Evolutionary conservation across 2,113 vertebrate species (phyloP), one percentile per base, ranked within the genome.

Genomic region (Otus sunia): DNA sequence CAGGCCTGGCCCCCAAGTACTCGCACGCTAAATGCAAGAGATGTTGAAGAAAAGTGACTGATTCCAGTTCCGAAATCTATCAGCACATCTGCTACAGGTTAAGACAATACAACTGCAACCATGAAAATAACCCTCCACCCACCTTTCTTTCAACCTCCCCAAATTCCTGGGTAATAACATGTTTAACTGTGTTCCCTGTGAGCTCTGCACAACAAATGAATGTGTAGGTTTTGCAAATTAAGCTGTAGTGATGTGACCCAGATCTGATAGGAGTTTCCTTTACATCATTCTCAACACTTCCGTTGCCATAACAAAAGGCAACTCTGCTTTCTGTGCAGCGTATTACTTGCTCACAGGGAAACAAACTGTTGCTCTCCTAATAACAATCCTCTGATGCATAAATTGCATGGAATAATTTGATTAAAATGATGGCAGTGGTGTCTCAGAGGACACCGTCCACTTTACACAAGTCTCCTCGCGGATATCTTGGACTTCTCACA

Each of bases 231-330:
- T 37, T 90, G 89, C 89, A 91, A 62, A 73, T 30, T 2, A 32
- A 62, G 84, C 86, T 4, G 55, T 3, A 13, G 62, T 67, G 87
- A 86, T 88, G 93, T 79, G 95, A 86, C 95, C 91, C 96, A 96
- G 95, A 86, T 76, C 95, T 80, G 94, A 96, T 62, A 95, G 95
- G 93, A 96, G 95, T 94, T 93, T 83, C 96, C 96, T 96, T 97
- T 21, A 95, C 97, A 94, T 97, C 97, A 97, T 39, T 45, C 95
- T 45, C 96, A 91, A 83, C 93, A 47, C 81, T 96, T 85, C 80
- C 9, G 94, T 97, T 97, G 95, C 95, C 95, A 97, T 93, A 97
- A 97, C 96, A 97, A 96, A 96, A 80, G 82, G 90, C 87, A 55
- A 15, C 84, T 90, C 84, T 47, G 53, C 87, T 89, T 37, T 85